These are phyloP conservation scores for Crotophaga sulcirostris DNA, from an alignment of 2,113 vertebrate species.

Conservation along the genomic window DNA sequence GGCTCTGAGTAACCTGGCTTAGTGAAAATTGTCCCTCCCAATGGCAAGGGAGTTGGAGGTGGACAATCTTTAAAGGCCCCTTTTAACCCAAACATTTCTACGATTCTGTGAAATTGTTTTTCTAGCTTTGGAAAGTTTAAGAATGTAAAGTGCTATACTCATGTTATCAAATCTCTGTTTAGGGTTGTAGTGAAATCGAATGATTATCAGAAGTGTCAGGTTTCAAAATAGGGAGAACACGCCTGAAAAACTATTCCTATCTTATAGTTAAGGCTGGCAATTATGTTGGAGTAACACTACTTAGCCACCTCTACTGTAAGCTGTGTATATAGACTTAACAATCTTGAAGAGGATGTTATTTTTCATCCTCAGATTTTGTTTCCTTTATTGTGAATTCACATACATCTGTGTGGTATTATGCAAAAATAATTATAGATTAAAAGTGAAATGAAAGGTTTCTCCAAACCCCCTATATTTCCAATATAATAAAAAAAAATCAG, in stretches of 20 bases:
- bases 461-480: rapidly evolving
- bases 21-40: not conserved
- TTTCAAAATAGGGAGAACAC: not conserved
- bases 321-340: not conserved
- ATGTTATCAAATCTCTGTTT: not conserved
- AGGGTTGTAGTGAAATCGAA: not conserved
- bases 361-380: not conserved
- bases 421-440: not conserved
- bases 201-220: not conserved
- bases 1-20: not conserved
- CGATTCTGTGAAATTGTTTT: not conserved
- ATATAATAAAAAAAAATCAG: not conserved
- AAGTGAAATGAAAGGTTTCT: not conserved
- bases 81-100: not conserved
- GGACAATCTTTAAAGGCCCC: not conserved
- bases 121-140: not conserved
- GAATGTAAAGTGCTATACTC: rapidly evolving
- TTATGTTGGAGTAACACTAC: not conserved
- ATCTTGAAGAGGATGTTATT: not conserved
- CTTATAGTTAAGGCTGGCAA: not conserved
- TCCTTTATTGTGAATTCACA: not conserved
- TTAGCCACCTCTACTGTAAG: not conserved
- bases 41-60: not conserved
- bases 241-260: too few species aligned
- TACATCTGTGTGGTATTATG: rapidly evolving